phyloP scores from a whole-genome alignment of 2,113 vertebrate genomes.

The Serinus canaria region DNA sequence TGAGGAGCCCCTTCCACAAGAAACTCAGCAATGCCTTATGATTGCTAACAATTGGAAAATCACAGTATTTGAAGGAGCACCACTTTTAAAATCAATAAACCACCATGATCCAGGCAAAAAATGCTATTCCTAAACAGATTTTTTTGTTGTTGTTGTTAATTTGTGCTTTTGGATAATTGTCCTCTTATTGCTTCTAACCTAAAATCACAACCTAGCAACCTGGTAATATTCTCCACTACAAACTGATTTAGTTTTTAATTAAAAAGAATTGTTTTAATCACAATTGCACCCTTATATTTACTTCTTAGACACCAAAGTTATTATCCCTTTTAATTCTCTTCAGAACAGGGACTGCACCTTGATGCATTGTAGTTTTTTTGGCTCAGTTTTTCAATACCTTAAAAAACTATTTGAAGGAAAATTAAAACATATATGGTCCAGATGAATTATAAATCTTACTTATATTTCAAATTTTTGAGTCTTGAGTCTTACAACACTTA shows the following conservation, averaged over 20 bases:
- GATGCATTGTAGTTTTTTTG: background rate
- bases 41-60: background rate
- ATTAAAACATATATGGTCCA: background rate
- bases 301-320: constrained; percentile 1
- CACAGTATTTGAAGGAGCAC: background rate
- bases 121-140: background rate
- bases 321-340: background rate
- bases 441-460: background rate
- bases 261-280: constrained; percentile 35
- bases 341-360: background rate
- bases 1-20: background rate
- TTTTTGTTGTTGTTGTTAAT: background rate
- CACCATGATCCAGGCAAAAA: background rate
- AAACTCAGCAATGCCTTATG: background rate
- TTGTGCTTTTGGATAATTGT: background rate
- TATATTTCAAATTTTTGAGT: background rate
- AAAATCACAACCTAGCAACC: constrained; percentile 8
- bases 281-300: background rate
- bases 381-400: background rate
- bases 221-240: constrained; percentile 16
- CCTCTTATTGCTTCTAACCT: background rate
- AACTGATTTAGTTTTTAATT: constrained; percentile 18
- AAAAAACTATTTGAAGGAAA: background rate
- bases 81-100: constrained; percentile 1
- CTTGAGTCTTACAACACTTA: background rate